Conservation (phyloP, 2,888 invertebrate genomes). For the Lumbricus terrestris region DNA sequence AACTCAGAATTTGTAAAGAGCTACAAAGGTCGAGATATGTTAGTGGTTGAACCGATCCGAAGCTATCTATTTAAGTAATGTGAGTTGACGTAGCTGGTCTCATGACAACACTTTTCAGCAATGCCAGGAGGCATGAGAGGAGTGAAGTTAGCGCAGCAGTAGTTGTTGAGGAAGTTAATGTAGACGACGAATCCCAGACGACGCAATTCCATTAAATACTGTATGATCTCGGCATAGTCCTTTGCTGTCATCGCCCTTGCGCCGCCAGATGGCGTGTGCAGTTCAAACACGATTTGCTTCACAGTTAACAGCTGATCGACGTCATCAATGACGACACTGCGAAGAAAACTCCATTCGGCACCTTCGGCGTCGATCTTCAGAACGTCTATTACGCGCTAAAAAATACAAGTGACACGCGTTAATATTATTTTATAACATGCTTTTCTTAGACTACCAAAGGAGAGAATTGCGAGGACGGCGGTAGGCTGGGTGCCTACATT, state of each 20-base stretch:
- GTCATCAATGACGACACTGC: background rate
- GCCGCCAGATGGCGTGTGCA: slow-evolving; percentile 14
- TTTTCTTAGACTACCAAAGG: background rate
- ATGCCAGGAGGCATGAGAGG: slow-evolving; percentile 4
- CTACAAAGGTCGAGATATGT: background rate
- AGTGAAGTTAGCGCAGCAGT: background rate
- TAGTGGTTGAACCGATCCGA: too few relatives aligned
- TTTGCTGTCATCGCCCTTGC: background rate
- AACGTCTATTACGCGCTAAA: slow-evolving; percentile 13
- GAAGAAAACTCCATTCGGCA: slow-evolving; percentile 17
- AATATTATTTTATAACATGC: background rate
- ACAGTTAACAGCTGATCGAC: background rate
- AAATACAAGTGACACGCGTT: background rate
- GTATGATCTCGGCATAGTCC: background rate
- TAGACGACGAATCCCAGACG: background rate
- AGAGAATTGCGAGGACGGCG: too few relatives aligned
- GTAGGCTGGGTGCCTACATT: too few relatives aligned
- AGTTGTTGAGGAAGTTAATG: background rate
- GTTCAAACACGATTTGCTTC: slow-evolving; percentile 11
- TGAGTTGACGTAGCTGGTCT: slow-evolving; percentile 10
- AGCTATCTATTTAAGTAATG: background rate
- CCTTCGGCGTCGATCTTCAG: slow-evolving; percentile 19
- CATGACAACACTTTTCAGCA: background rate
- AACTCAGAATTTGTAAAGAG: too few relatives aligned
- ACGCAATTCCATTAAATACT: background rate